phyloP scores from a whole-genome alignment of 2,888 invertebrate genomes.

The Ellobium chinense region DNA sequence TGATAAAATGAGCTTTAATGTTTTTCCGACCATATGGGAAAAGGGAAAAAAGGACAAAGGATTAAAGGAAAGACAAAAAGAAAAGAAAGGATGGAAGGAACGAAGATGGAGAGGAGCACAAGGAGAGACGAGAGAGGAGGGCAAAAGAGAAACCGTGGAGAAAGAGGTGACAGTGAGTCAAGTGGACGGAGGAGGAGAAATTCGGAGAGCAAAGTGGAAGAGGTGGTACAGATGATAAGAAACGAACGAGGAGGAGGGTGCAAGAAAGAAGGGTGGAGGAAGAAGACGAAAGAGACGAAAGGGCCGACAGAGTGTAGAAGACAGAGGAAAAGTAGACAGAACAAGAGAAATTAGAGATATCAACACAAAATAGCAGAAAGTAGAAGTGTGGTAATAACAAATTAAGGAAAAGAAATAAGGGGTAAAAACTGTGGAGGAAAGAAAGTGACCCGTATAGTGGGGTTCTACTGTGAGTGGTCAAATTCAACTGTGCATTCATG shows the following conservation, averaged over 20 bases:
- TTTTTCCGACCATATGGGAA: background rate
- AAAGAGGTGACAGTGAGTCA: constrained; percentile 7
- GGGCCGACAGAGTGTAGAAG: background rate
- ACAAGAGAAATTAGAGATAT: too few relatives aligned
- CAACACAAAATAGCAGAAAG: too few relatives aligned
- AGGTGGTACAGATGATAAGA: background rate
- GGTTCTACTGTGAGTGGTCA: too few relatives aligned
- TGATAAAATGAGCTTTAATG: background rate
- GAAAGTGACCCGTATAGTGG: too few relatives aligned
- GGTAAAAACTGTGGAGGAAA: too few relatives aligned
- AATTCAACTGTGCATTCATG: too few relatives aligned
- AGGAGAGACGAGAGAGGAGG: background rate
- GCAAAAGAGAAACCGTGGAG: constrained; percentile 12
- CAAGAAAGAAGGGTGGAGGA: background rate
- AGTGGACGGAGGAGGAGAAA: background rate
- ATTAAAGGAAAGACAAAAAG: background rate
- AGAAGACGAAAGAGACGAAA: background rate
- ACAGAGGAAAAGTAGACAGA: too few relatives aligned
- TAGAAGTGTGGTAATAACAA: too few relatives aligned
- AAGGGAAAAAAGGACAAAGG: background rate
- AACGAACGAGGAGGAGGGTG: background rate
- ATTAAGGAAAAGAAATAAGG: too few relatives aligned
- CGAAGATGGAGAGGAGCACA: background rate
- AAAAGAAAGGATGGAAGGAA: background rate
- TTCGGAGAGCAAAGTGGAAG: constrained; percentile 11